These are phyloP conservation scores for Chascanopsetta lugubris DNA, from an alignment of 2,113 vertebrate genomes.

Conservation along the genomic window DNA sequence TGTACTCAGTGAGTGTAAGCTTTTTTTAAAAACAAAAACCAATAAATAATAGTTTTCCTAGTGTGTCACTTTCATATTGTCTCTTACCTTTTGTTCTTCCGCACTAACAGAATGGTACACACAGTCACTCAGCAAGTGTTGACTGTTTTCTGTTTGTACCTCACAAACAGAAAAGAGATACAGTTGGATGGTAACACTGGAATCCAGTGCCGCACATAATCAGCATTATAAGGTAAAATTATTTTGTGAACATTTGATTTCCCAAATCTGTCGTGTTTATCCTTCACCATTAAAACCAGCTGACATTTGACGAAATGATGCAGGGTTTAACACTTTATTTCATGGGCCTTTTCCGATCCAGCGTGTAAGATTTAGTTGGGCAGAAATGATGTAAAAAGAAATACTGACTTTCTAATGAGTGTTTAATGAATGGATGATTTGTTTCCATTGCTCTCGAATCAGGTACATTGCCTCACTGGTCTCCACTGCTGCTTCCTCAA, in stretches of 20 bases:
- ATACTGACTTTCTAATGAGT: too few species aligned
- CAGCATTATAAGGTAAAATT: too few species aligned
- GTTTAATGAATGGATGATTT: too few species aligned
- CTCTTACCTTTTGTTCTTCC: slow-evolving; percentile 23
- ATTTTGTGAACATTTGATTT: too few species aligned
- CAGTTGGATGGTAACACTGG: background rate
- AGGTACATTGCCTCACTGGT: too few species aligned
- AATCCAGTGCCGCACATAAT: background rate
- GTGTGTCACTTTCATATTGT: slow-evolving; percentile 82
- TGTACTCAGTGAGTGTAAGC: slow-evolving; percentile 97
- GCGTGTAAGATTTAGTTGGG: too few species aligned
- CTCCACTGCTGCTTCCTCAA: too few species aligned
- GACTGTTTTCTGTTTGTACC: background rate
- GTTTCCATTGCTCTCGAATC: too few species aligned
- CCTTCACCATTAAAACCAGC: background rate
- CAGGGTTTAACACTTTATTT: background rate
- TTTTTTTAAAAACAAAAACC: slow-evolving; percentile 80
- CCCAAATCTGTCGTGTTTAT: background rate
- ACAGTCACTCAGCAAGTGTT: background rate
- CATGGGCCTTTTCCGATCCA: too few species aligned
- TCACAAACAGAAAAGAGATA: too few species aligned
- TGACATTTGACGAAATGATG: background rate
- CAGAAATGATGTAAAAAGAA: too few species aligned
- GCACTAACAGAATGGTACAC: background rate
- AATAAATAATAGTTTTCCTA: slow-evolving; percentile 99